A percentile compares a stretch with the other conserved stretches of the same genome.
phyloP scores from a whole-genome alignment of 2,113 vertebrate species.

The Phyllostomus hastatus region DNA sequence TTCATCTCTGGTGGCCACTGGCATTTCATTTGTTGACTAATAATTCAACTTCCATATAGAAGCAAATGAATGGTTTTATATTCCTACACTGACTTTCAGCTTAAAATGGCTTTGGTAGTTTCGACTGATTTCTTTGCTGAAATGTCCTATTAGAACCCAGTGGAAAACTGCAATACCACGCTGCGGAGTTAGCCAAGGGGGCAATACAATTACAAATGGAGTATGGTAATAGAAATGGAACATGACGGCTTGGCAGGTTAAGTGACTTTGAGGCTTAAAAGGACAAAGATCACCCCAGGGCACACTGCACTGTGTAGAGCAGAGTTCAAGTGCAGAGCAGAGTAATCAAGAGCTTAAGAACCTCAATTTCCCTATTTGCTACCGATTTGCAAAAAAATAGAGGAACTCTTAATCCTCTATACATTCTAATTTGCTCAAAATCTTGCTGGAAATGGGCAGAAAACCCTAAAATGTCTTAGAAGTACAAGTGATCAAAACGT shows the following conservation, averaged over 20 bases:
- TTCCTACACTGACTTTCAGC: neutral
- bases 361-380: neutral
- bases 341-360: neutral
- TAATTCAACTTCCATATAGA: neutral
- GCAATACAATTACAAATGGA: neutral
- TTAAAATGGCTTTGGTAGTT: neutral
- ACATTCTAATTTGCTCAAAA: neutral
- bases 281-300: neutral
- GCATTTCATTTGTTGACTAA: neutral
- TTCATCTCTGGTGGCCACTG: neutral
- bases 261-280: slow-evolving; percentile 25
- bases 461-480: neutral
- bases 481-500: neutral
- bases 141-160: neutral
- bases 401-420: neutral
- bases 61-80: neutral
- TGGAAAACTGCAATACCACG: neutral
- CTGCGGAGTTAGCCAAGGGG: neutral
- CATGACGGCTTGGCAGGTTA: neutral
- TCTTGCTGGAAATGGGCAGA: neutral
- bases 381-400: neutral
- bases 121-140: neutral
- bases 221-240: neutral
- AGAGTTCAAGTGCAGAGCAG: neutral
- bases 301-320: neutral